phyloP scores from a whole-genome alignment of 2,113 vertebrate genomes.

The Bos indicus region DNA sequence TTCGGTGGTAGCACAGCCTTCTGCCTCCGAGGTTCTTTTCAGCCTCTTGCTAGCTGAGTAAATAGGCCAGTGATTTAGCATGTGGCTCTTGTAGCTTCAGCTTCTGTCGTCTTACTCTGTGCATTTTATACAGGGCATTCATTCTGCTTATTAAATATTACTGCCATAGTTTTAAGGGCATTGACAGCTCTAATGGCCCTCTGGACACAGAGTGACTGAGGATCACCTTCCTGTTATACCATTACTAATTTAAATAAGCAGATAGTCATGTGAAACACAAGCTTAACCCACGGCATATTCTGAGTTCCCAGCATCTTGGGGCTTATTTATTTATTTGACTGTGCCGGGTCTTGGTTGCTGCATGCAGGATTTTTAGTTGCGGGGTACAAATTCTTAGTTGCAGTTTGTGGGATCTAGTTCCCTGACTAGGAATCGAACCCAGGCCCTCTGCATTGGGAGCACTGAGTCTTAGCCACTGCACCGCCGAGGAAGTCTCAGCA shows the following conservation, averaged over 20 bases:
- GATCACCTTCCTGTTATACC: not conserved
- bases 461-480: not conserved
- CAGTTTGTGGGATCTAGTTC: not conserved
- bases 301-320: not conserved
- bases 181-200: not conserved
- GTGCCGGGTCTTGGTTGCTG: not conserved
- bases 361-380: not conserved
- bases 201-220: not conserved
- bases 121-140: not conserved
- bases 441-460: not conserved
- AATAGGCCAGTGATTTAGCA: conserved; percentile 24
- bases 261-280: not conserved
- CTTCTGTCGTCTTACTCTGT: not conserved
- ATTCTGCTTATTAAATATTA: not conserved
- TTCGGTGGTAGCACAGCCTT: not conserved
- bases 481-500: not conserved
- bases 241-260: not conserved
- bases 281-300: not conserved
- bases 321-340: not conserved
- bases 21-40: not conserved
- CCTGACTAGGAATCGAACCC: not conserved
- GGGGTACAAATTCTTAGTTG: not conserved
- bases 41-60: conserved; percentile 31
- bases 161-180: not conserved
- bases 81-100: not conserved